These are phyloP conservation scores for Hylaeus anthracinus DNA, from an alignment of 1,140 invertebrate species.

Conservation along the genomic window DNA sequence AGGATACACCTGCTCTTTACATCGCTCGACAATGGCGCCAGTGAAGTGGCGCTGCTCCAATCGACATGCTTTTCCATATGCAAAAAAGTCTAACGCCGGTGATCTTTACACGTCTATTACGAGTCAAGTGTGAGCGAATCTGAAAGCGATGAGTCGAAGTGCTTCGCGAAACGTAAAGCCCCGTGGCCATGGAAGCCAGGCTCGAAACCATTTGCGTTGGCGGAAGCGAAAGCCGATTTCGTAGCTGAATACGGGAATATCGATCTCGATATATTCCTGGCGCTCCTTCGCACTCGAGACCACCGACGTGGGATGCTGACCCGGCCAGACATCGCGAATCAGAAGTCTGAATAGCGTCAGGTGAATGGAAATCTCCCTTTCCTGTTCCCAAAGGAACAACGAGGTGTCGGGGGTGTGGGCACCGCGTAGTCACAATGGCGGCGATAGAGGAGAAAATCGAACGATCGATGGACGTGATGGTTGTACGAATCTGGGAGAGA, in stretches of 20 bases:
- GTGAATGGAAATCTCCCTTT: constrained; percentile 31
- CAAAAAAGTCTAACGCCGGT: too few species aligned
- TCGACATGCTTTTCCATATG: too few species aligned
- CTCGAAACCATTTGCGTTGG: neutral
- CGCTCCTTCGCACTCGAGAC: constrained; percentile 1
- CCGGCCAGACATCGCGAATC: constrained; percentile 16
- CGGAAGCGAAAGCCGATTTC: constrained; percentile 35
- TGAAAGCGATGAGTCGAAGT: neutral
- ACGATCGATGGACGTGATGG: neutral
- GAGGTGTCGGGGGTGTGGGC: neutral
- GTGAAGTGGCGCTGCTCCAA: too few species aligned
- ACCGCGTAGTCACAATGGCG: neutral
- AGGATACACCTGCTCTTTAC: too few species aligned
- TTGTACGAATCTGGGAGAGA: too few species aligned
- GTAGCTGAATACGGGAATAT: constrained; percentile 18
- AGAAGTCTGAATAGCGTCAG: constrained; percentile 28
- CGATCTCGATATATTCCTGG: constrained; percentile 26
- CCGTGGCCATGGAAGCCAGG: constrained; percentile 9
- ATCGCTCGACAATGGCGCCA: too few species aligned
- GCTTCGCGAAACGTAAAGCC: neutral
- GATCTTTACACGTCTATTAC: too few species aligned
- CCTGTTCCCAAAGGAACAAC: neutral
- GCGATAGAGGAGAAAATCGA: constrained; percentile 26
- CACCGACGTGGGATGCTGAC: neutral
- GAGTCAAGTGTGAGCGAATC: neutral